Evolutionary conservation across 2,113 vertebrate genomes (phyloP).

Genomic region (Alexandromys fortis): DNA sequence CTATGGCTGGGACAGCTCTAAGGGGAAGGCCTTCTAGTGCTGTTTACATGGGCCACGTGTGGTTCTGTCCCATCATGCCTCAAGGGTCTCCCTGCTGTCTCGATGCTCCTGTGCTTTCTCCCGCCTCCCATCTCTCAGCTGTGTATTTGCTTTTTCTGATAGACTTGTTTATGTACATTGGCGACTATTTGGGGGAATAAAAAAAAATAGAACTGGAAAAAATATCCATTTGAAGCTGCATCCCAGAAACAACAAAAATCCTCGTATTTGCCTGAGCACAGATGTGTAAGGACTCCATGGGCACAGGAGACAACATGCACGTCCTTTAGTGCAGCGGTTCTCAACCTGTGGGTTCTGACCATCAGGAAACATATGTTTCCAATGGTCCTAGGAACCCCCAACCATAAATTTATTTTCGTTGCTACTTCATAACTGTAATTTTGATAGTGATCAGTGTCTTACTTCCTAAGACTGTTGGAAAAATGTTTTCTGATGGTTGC

Average conservation of each 20-base stretch:
- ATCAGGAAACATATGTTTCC: neutral
- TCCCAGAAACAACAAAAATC: neutral
- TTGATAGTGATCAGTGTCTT: neutral
- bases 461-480: neutral
- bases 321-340: neutral
- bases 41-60: rapidly evolving
- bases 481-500: neutral
- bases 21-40: neutral
- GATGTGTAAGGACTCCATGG: neutral
- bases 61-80: neutral
- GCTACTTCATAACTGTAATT: neutral
- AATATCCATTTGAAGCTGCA: neutral
- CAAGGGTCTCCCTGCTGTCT: rapidly evolving
- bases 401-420: neutral
- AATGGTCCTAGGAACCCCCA: neutral
- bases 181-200: too few species aligned
- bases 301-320: neutral
- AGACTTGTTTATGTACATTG: neutral
- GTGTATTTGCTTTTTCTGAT: neutral
- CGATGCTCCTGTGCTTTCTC: rapidly evolving
- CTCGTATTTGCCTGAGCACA: neutral
- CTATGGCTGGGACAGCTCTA: neutral
- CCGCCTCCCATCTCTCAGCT: neutral
- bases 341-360: neutral
- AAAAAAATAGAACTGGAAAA: neutral